Evolutionary conservation across 2,113 vertebrate species (phyloP).

Genomic region (Myocastor coypus): DNA sequence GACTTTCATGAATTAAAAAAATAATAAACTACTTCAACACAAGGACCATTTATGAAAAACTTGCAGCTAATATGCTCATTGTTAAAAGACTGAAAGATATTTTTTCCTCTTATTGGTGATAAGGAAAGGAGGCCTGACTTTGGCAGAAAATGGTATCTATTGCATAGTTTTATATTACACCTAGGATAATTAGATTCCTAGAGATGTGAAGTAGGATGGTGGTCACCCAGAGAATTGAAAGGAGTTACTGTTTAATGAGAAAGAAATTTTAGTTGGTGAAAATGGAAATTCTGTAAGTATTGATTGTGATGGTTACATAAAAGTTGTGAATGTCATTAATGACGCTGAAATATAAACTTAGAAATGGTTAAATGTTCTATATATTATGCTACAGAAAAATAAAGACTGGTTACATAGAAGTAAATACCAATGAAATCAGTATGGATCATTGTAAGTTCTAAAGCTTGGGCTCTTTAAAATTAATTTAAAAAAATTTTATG

Average conservation of each 20-base stretch:
- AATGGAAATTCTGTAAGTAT: neutral
- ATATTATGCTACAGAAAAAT: neutral
- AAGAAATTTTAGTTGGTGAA: neutral
- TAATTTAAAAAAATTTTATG: no score
- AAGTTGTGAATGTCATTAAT: neutral
- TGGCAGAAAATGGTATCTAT: neutral
- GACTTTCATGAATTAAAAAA: neutral
- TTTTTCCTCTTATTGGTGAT: neutral
- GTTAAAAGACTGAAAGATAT: neutral
- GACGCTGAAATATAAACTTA: neutral
- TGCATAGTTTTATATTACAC: neutral
- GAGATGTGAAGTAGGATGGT: neutral
- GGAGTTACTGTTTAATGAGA: neutral
- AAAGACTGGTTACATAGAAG: neutral
- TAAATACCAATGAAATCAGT: slow-evolving; percentile 21
- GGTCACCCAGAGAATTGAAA: neutral
- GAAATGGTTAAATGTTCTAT: neutral
- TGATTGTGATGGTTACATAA: neutral
- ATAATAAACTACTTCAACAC: neutral
- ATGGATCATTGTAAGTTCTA: neutral
- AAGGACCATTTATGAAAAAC: neutral
- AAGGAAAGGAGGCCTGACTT: neutral
- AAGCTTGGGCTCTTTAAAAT: neutral
- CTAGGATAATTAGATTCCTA: neutral
- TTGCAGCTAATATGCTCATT: neutral